Evolutionary conservation across 2,797 vertebrate species (phyloP).

Genomic region (Bovichtus variegatus): DNA sequence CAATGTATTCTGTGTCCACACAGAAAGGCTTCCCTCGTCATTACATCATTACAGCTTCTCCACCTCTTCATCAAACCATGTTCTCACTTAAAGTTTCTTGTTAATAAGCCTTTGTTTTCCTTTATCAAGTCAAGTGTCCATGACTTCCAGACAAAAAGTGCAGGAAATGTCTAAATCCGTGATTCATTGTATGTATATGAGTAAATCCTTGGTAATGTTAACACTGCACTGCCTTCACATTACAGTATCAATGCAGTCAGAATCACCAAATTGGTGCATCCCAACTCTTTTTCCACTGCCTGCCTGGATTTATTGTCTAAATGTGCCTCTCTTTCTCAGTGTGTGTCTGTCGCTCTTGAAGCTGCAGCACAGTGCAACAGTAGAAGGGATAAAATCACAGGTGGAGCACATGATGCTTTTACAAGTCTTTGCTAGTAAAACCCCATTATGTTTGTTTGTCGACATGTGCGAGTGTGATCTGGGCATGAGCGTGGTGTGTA

Average conservation of each 20-base stretch:
- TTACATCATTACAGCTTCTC: constrained; percentile 45
- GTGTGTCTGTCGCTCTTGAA: constrained; percentile 17
- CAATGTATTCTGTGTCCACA: constrained; percentile 24
- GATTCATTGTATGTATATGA: neutral
- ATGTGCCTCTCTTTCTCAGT: constrained; percentile 17
- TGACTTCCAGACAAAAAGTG: neutral
- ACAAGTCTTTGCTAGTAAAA: constrained; percentile 43
- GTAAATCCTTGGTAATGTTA: neutral
- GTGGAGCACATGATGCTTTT: constrained; percentile 38
- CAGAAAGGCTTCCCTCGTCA: constrained; percentile 31
- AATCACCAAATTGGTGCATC: neutral
- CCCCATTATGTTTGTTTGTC: constrained; percentile 57
- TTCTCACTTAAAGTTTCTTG: neutral
- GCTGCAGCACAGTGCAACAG: constrained; percentile 20
- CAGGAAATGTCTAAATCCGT: neutral
- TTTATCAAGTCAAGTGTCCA: neutral
- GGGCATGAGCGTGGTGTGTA: constrained; percentile 19
- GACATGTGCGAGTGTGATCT: constrained; percentile 37
- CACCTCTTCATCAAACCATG: constrained; percentile 38
- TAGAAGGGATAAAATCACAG: constrained; percentile 24
- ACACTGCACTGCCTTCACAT: no score
- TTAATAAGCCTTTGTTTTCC: neutral
- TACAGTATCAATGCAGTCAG: no score
- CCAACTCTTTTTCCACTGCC: neutral
- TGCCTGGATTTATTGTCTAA: constrained; percentile 4